Base-by-base conservation (phyloP, 2,113 vertebrate genomes). In the Progne subis region DNA sequence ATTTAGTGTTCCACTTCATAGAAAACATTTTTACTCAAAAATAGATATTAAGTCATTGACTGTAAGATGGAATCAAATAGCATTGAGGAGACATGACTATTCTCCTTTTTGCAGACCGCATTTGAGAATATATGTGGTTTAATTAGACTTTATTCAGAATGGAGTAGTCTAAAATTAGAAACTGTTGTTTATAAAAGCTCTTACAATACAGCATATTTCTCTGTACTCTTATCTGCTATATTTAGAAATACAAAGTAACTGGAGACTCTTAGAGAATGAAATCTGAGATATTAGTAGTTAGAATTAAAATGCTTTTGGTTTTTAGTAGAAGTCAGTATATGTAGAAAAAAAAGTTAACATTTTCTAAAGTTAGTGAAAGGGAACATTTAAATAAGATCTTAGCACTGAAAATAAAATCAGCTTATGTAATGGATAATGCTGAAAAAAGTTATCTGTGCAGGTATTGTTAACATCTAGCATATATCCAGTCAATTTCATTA, bases 141-240 rank as follows among this genome's bases (percentile, higher is more conserved):
- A 94, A 96, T 89, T 86, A 88, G 69, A 72, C 70, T 87, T 96
- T 92, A 78, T 93, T 88, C 61, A 94, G 79, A 95, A 68, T 82
- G 52, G 39, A 86, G 60, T 85, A 86, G 70, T 94, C 95, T 96
- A 92, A 95, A 97, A 97, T 97, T 91, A 95, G 91, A 93, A 95
- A 68, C 77, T 70, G 59, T 77, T 95, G 84, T 97, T 96, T 94
- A 85, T 95, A 94, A 96, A 95, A 78, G 49, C 74, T 96, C 60
- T 92, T 86, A 95, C 59, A 96, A 95, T 84, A 34, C 77, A 75
- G 84, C 86, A 70, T 89, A 82, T 63, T 94, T 92, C 57, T 81
- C 64, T n/a, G 43, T 94, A 71, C 69, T 75, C 59, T 85, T 94
- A 86, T 83, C 89, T 89, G 78, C 82, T 92, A 74, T 94, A 91